phyloP scores from a whole-genome alignment of 2,113 vertebrate species.

The Brachypteracias leptosomus region DNA sequence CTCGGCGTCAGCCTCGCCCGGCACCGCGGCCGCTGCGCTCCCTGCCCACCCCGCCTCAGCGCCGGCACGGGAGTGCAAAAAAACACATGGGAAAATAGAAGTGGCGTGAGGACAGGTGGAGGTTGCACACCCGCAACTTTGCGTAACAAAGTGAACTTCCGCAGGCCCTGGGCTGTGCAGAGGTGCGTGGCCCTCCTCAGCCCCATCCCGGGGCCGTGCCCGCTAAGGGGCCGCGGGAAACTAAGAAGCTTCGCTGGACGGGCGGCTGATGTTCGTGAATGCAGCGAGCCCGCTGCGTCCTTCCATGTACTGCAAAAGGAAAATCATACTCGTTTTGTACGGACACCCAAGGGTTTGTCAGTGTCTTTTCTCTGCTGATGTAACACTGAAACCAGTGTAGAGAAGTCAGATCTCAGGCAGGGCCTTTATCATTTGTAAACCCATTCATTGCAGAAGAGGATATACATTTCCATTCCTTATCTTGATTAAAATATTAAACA shows the following conservation, averaged over 20 bases:
- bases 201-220: fast-evolving
- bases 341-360: not conserved
- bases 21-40: not conserved
- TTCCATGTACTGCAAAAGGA: fast-evolving
- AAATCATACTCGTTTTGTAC: not conserved
- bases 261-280: fast-evolving
- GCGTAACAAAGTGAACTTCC: not conserved
- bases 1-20: fast-evolving
- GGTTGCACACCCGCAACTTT: no score
- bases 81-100: fast-evolving
- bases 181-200: no score
- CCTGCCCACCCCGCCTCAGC: fast-evolving
- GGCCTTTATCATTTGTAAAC: not conserved
- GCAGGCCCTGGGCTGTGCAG: fast-evolving
- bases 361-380: not conserved
- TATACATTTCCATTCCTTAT: not conserved
- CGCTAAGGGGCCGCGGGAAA: no score
- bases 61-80: fast-evolving
- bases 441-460: not conserved
- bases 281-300: not conserved
- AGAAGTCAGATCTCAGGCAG: not conserved
- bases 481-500: not conserved
- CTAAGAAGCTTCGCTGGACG: fast-evolving
- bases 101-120: fast-evolving
- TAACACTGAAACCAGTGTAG: fast-evolving